Percentiles rank a stretch among this genome's conserved stretches.
phyloP scores from a whole-genome alignment of 2,797 vertebrate genomes.

The Oreortyx pictus region DNA sequence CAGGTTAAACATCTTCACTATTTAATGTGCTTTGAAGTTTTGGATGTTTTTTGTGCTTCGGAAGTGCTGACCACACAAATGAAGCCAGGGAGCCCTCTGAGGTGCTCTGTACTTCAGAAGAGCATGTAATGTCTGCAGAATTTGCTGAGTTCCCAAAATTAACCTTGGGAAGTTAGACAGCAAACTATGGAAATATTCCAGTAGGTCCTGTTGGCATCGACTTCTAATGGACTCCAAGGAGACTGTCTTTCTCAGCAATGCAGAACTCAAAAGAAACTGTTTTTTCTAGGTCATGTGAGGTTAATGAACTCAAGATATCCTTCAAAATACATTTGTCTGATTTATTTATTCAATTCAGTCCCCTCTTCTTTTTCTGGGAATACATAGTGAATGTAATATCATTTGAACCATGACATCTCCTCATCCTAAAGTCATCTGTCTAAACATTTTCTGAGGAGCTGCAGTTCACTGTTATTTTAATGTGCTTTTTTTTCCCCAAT shows the following conservation, averaged over 20 bases:
- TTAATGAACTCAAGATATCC: background rate
- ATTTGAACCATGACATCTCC: background rate
- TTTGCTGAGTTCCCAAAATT: background rate
- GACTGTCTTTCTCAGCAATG: background rate
- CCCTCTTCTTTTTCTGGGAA: background rate
- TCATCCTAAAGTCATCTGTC: background rate
- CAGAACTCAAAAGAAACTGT: background rate
- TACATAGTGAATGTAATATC: background rate
- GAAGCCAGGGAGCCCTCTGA: background rate
- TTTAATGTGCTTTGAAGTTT: background rate
- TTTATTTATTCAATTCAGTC: background rate
- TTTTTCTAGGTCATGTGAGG: background rate
- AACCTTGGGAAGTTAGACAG: background rate
- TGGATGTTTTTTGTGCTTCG: background rate
- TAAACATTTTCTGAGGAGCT: background rate
- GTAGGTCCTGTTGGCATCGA: background rate
- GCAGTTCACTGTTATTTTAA: background rate
- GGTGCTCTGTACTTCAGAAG: background rate
- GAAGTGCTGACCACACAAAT: background rate
- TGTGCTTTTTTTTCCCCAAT: fast-evolving
- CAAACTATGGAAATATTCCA: background rate
- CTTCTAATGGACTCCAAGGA: background rate
- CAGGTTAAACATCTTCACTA: background rate
- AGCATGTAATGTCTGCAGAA: background rate
- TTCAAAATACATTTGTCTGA: background rate